A percentile compares a stretch with the other conserved stretches of the same genome.
Evolutionary conservation across 2,888 invertebrate species (phyloP).

Genomic region (Syrphus vitripennis): DNA sequence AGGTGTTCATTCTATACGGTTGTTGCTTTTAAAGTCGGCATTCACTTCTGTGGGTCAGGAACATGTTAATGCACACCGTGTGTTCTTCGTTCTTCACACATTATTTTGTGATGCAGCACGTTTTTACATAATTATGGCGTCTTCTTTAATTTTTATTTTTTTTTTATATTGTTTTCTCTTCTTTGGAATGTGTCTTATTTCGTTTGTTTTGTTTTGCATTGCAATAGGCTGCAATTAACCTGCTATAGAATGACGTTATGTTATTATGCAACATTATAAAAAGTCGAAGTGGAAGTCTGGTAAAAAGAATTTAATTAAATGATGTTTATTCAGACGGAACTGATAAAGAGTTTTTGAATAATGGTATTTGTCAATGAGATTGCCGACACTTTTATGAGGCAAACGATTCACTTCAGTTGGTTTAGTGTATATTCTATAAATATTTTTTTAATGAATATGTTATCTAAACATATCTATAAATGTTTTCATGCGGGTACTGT

Average conservation of each 20-base stretch:
- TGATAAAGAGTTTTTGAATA: background rate
- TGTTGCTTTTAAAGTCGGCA: conserved; percentile 17
- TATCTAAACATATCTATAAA: background rate
- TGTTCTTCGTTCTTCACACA: conserved; percentile 5
- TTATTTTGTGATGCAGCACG: conserved; percentile 11
- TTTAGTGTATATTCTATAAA: background rate
- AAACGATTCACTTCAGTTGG: background rate
- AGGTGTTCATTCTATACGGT: conserved; percentile 7
- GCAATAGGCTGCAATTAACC: background rate
- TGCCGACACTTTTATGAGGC: background rate
- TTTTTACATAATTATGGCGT: conserved; percentile 49
- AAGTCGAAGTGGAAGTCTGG: background rate
- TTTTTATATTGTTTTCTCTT: background rate
- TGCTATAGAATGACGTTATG: conserved; percentile 5
- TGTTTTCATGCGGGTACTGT: background rate
- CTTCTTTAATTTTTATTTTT: background rate
- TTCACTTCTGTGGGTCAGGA: conserved; percentile 26
- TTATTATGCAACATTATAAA: background rate
- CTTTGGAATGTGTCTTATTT: background rate
- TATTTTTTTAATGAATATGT: background rate
- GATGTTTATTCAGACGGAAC: conserved; percentile 22
- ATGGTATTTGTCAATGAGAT: background rate
- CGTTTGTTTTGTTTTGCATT: background rate
- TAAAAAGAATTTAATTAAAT: background rate
- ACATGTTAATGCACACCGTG: conserved; percentile 40